phyloP scores from a whole-genome alignment of 2,888 invertebrate genomes.

The Clusia tigrina region DNA sequence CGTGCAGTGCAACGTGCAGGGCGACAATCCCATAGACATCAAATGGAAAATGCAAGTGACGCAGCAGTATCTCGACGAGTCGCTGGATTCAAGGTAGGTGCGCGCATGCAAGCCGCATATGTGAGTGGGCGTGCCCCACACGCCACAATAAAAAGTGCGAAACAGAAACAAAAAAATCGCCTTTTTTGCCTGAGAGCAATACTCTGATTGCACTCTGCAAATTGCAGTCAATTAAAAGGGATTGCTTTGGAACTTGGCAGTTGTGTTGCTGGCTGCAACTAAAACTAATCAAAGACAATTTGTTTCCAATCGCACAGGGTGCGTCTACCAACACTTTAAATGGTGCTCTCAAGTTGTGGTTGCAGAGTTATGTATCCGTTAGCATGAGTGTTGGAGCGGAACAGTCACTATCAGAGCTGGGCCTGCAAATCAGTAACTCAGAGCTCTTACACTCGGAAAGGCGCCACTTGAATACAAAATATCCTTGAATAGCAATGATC shows the following conservation, averaged over 20 bases:
- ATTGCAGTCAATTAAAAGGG: constrained; percentile 54
- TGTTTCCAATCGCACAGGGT: not conserved
- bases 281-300: not conserved
- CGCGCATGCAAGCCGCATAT: not conserved
- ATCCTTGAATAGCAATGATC: no score
- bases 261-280: constrained; percentile 21
- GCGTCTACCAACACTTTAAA: not conserved
- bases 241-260: constrained; percentile 37
- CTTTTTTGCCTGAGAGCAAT: constrained; percentile 11
- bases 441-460: no score
- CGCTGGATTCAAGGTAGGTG: constrained; percentile 73
- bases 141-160: no score
- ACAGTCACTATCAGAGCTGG: no score
- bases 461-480: no score
- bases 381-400: no score
- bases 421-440: no score
- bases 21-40: constrained; percentile 87
- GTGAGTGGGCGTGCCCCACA: no score
- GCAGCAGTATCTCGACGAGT: constrained; percentile 77
- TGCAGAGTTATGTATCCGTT: no score
- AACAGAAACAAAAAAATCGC: no score
- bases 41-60: constrained; percentile 77
- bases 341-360: not conserved
- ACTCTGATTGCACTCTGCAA: constrained; percentile 46
- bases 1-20: constrained; percentile 85